These are phyloP conservation scores for Malacoraja senta DNA, from an alignment of 2,797 vertebrate genomes.

Conservation along the genomic window DNA sequence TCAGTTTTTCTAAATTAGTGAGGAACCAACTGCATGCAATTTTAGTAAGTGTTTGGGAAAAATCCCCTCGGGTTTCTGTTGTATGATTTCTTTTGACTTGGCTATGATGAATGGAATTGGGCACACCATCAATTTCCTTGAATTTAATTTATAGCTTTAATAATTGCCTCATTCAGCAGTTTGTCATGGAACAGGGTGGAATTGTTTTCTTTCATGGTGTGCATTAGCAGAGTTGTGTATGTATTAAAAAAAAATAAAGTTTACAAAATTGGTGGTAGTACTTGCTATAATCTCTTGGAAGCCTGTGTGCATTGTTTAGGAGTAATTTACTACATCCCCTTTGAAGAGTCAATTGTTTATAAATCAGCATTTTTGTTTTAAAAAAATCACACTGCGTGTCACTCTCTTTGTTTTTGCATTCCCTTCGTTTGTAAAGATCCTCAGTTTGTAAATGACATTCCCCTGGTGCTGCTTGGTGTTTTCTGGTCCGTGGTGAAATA, in stretches of 20 bases:
- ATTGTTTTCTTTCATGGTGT: neutral
- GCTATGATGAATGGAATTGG: neutral
- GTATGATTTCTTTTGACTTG: too few relatives aligned
- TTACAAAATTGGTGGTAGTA: neutral
- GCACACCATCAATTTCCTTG: neutral
- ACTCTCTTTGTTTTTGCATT: neutral
- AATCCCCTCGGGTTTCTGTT: neutral
- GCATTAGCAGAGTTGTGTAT: neutral
- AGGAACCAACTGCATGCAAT: neutral
- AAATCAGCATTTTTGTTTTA: neutral
- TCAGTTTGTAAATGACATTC: neutral
- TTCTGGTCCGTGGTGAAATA: neutral
- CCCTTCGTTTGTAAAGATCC: neutral
- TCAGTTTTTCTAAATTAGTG: neutral
- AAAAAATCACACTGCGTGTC: neutral
- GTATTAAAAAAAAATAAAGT: neutral
- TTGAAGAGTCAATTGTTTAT: neutral
- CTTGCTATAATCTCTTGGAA: neutral
- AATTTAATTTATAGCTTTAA: neutral
- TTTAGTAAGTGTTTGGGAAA: slow-evolving; percentile 5
- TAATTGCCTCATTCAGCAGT: too few relatives aligned
- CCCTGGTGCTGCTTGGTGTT: neutral
- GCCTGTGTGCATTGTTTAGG: neutral
- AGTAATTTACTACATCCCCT: too few relatives aligned
- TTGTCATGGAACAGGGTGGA: neutral